These are phyloP conservation scores for Cerastoderma edule DNA, from an alignment of 2,888 invertebrate genomes.

Conservation along the genomic window DNA sequence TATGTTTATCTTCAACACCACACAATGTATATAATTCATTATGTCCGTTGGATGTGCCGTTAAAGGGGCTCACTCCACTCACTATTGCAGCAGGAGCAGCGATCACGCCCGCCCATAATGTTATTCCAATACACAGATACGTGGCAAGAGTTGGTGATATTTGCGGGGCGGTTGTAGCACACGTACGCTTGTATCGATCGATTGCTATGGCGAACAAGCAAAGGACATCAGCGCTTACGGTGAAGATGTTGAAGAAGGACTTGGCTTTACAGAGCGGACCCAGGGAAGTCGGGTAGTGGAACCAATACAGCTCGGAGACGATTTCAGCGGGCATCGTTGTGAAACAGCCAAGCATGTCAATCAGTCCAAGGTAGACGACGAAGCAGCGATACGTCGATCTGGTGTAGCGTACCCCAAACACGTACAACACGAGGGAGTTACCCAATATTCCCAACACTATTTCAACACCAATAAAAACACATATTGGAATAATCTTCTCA, in stretches of 20 bases:
- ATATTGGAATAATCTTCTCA: too few relatives aligned
- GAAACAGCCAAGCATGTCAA: constrained; percentile 9
- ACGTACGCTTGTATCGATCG: constrained; percentile 22
- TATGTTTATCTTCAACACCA: not conserved
- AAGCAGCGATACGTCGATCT: not conserved
- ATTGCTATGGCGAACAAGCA: constrained; percentile 1
- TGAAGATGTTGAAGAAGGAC: constrained; percentile 25
- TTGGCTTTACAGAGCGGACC: constrained; percentile 21
- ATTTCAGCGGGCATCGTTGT: constrained; percentile 13
- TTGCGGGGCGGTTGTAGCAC: constrained; percentile 7
- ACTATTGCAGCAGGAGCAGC: constrained; percentile 10
- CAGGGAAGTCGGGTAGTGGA: too few relatives aligned
- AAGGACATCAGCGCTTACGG: not conserved
- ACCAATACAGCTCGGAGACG: constrained; percentile 12
- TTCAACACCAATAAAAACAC: not conserved
- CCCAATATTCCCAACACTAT: not conserved
- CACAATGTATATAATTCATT: too few relatives aligned
- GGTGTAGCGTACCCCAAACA: not conserved
- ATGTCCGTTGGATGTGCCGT: not conserved
- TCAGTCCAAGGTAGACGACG: not conserved
- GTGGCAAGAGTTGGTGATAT: not conserved
- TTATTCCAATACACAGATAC: constrained; percentile 9
- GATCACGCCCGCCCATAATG: not conserved
- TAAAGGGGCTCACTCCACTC: constrained; percentile 1
- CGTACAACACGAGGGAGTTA: constrained; percentile 4